Evolutionary conservation across 1,140 invertebrate genomes (phyloP).

Genomic region (Drosophila navojoa): DNA sequence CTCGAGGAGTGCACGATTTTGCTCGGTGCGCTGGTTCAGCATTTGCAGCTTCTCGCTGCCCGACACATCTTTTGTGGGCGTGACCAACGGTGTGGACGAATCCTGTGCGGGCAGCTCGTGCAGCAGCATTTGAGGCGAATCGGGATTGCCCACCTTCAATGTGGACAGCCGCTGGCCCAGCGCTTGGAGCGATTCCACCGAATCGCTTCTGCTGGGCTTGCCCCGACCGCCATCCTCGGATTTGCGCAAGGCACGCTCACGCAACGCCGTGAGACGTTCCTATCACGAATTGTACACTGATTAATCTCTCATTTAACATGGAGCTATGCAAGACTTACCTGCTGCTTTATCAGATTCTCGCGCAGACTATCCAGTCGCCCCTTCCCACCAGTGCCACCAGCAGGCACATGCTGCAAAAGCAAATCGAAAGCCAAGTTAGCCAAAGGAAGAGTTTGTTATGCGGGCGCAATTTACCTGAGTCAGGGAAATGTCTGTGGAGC

Average conservation of each 20-base stretch:
- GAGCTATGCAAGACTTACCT: constrained; percentile 29
- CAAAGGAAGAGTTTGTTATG: neutral
- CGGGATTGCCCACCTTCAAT: constrained; percentile 15
- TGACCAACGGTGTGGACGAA: constrained; percentile 48
- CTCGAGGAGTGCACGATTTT: constrained; percentile 83
- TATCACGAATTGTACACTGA: neutral
- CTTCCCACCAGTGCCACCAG: constrained; percentile 31
- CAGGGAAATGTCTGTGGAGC: constrained; percentile 45
- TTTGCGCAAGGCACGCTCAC: constrained; percentile 57
- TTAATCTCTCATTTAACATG: neutral
- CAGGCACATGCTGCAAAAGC: constrained; percentile 30
- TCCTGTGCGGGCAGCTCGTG: constrained; percentile 13
- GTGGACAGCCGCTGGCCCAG: constrained; percentile 43
- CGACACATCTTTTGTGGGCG: constrained; percentile 46
- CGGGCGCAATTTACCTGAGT: constrained; percentile 34
- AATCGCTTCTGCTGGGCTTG: constrained; percentile 52
- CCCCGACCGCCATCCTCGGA: constrained; percentile 33
- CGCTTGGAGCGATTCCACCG: constrained; percentile 56
- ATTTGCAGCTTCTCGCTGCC: constrained; percentile 85
- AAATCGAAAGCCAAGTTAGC: too few species aligned
- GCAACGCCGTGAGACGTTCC: constrained; percentile 61
- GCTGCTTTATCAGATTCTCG: constrained; percentile 64
- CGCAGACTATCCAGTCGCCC: constrained; percentile 63
- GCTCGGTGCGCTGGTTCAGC: constrained; percentile 84
- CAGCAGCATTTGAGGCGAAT: neutral